These are phyloP conservation scores for Odocoileus hemionus DNA, from an alignment of 2,113 vertebrate genomes.

Conservation along the genomic window DNA sequence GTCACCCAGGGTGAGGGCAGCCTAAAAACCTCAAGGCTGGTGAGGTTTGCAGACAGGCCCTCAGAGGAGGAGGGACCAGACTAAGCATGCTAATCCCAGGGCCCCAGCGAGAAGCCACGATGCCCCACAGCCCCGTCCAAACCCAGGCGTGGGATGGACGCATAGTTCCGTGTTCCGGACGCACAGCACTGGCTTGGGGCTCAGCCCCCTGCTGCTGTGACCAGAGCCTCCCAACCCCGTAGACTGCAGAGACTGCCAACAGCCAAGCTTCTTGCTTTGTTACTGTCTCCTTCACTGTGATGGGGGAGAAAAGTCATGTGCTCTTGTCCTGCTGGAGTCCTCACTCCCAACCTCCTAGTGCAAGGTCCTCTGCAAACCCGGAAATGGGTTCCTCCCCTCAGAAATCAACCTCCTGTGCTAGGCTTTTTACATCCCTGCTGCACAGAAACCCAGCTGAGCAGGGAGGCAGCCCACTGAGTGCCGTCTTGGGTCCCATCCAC, in stretches of 20 bases:
- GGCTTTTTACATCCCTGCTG: background rate
- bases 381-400: background rate
- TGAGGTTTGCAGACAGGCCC: background rate
- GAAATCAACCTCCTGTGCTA: background rate
- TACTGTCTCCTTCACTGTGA: background rate
- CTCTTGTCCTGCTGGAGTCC: background rate
- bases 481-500: background rate
- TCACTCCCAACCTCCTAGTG: fast-evolving
- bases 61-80: background rate
- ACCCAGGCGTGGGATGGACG: fast-evolving
- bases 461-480: background rate
- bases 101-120: background rate
- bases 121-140: fast-evolving
- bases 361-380: background rate
- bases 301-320: fast-evolving
- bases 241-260: background rate
- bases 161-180: fast-evolving
- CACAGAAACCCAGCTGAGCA: background rate
- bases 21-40: background rate
- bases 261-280: background rate
- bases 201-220: background rate
- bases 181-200: no score
- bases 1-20: background rate
- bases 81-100: background rate
- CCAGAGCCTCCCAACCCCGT: no score